Percentiles rank a stretch among this genome's conserved stretches.
phyloP scores from a whole-genome alignment of 2,113 vertebrate genomes.

The Etia nguti region DNA sequence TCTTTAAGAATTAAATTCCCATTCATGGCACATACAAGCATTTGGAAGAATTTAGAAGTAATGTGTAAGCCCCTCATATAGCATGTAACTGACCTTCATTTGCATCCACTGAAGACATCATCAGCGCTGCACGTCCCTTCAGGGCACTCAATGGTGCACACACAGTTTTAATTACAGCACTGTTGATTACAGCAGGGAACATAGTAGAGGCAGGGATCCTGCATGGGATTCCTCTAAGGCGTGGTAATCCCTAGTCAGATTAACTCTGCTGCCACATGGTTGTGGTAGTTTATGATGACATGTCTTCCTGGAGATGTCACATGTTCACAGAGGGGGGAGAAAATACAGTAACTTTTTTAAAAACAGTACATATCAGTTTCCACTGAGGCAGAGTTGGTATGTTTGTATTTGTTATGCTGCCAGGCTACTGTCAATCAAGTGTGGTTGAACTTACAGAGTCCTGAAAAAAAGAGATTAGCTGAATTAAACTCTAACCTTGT shows the following conservation, averaged over 20 bases:
- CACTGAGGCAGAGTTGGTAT: neutral
- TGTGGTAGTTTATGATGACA: slow-evolving; percentile 8
- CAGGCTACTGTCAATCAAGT: neutral
- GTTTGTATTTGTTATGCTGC: neutral
- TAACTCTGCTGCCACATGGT: slow-evolving; percentile 35
- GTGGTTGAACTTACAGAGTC: neutral
- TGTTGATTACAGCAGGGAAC: slow-evolving; percentile 41
- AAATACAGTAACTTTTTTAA: neutral
- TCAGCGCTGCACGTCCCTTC: neutral
- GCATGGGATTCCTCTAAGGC: slow-evolving; percentile 46
- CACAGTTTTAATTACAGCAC: slow-evolving; percentile 40
- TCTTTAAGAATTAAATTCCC: neutral
- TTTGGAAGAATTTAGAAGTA: neutral
- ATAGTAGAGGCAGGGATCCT: slow-evolving; percentile 27
- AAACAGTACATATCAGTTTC: neutral
- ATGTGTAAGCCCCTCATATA: neutral
- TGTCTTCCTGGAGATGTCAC: slow-evolving; percentile 16
- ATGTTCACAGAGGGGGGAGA: neutral
- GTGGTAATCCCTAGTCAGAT: slow-evolving; percentile 48
- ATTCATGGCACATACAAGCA: neutral
- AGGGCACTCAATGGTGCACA: neutral
- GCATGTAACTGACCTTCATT: neutral
- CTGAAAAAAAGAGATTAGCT: neutral
- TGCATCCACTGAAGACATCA: neutral
- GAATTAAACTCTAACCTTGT: neutral